Percentiles rank a stretch among this genome's conserved stretches.
Evolutionary conservation across 2,888 invertebrate genomes (phyloP).

Genomic region (Spilarctia lutea): DNA sequence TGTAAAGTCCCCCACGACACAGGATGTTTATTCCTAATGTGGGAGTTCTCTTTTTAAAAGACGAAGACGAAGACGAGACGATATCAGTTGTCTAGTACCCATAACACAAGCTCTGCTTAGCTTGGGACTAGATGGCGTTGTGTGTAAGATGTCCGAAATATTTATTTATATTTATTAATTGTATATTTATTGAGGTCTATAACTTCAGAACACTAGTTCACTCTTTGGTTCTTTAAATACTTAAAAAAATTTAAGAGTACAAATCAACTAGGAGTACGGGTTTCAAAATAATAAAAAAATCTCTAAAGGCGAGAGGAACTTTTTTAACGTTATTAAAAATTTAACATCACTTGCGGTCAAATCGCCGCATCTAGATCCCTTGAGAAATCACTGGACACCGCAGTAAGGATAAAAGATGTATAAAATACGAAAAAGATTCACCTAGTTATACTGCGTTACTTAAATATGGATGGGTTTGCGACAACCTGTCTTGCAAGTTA

Average conservation of each 20-base stretch:
- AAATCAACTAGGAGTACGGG: not conserved
- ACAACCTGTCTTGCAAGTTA: slow-evolving; percentile 24
- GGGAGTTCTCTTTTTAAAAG: no score
- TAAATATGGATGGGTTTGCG: slow-evolving; percentile 38
- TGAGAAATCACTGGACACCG: slow-evolving; percentile 62
- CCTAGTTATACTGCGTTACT: slow-evolving; percentile 38
- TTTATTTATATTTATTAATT: no score
- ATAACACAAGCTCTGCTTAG: no score
- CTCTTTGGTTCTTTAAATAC: not conserved
- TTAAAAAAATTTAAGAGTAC: not conserved
- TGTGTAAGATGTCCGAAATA: no score
- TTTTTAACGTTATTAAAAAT: slow-evolving; percentile 67
- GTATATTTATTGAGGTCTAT: not conserved
- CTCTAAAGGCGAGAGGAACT: slow-evolving; percentile 19
- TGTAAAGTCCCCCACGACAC: no score
- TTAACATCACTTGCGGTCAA: slow-evolving; percentile 63
- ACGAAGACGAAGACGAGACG: no score
- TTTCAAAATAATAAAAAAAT: slow-evolving; percentile 24
- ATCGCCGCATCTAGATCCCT: slow-evolving; percentile 48
- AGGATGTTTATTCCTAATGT: no score
- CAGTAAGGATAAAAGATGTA: slow-evolving; percentile 49
- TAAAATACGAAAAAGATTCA: slow-evolving; percentile 49
- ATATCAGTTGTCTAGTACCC: no score
- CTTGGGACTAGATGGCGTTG: no score
- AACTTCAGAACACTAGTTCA: not conserved